These are phyloP conservation scores for Chloroceryle amazona DNA, from an alignment of 2,797 vertebrate species.

Conservation along the genomic window DNA sequence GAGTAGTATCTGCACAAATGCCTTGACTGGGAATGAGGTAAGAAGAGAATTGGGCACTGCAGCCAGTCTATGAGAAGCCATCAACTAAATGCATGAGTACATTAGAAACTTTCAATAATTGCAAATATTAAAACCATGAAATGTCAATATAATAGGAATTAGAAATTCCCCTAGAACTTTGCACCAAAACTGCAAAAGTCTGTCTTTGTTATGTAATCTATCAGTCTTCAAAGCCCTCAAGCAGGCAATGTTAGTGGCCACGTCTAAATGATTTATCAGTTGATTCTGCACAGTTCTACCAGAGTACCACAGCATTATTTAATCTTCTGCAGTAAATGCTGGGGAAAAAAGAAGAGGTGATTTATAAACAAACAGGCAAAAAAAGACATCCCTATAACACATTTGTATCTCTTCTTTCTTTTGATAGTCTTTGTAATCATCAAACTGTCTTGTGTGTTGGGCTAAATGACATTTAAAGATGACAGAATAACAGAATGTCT, in stretches of 20 bases:
- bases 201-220: background rate
- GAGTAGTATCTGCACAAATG: background rate
- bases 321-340: background rate
- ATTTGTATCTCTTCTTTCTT: background rate
- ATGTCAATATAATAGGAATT: background rate
- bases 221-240: background rate
- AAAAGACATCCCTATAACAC: background rate
- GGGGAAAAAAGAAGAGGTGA: fast-evolving
- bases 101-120: background rate
- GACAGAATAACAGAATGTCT: too few relatives aligned
- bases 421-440: background rate
- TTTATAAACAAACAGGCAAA: background rate
- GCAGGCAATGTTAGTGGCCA: background rate
- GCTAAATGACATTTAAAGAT: background rate
- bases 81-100: background rate
- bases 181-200: background rate
- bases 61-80: background rate
- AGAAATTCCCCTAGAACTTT: background rate
- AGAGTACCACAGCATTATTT: background rate
- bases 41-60: background rate
- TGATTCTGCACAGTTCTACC: background rate
- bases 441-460: background rate
- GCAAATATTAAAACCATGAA: background rate
- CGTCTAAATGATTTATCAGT: background rate
- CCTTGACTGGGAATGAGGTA: too few relatives aligned